Base-by-base conservation (phyloP, 1,140 invertebrate species). In the Notospermus geniculatus region DNA sequence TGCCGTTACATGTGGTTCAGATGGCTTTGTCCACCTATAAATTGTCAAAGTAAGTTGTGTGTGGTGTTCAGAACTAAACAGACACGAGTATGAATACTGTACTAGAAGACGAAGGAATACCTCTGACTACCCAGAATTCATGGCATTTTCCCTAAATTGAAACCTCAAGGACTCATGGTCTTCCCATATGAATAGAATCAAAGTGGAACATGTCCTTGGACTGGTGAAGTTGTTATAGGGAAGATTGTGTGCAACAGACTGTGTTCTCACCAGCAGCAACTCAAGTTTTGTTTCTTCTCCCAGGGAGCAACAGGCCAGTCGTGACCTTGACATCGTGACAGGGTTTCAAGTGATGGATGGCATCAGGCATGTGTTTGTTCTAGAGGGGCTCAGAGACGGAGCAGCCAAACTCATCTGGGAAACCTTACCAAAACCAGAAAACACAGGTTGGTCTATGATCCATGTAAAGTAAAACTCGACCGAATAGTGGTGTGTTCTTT, bases 301-400 rank as follows among this genome's bases (percentile, higher is more conserved):
- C 62, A 80, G 79, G 7, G 71, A 72, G 22, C 79, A 80, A 56
- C 75, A 77, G 62, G 46, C 58, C 43, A 76, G 73, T 57, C 61
- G 71, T 36, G 57, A 61, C 5, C 60, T 82, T 59, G 70, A 82
- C 63, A 78, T 82, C 25, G 64, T 81, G 32, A 82, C 76, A 25
- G 80, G 80, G 7, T 82, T 82, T 63, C 78, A 81, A 29, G 60
- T 82, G 7, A 65, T 80, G 65, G 80, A 82, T 65, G 71, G 73
- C 7, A 59, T 68, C n/a, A 64, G 65, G 28, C 78, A 80, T 63
- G 43, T 81, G n/a, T 76, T 80, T 72, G 73, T 81, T 25, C 59
- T 82, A 19, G 80, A 82, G 61, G 80, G 80, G 9, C 66, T 80
- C 1, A 65, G 64, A 57, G 70, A 80, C 23, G 58, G 60, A 7